Evolutionary conservation across 1,140 invertebrate species (phyloP), one percentile per base, ranked within the genome.

Genomic region (Geopemphigus sp.): DNA sequence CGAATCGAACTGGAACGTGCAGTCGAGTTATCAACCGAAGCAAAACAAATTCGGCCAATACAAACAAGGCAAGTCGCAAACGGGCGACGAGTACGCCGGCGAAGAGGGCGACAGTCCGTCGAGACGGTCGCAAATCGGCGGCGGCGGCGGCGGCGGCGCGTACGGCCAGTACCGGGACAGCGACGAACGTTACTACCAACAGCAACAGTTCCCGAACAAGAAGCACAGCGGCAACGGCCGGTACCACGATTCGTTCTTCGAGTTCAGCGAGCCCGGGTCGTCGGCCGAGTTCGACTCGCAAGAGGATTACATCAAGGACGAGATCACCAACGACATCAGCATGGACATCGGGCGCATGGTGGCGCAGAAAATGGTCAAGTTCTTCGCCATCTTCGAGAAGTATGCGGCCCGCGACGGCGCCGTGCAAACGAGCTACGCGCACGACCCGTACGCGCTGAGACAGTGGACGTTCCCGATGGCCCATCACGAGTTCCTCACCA

Each of bases 331-430:
- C 8, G 74, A 78, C 26, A 5, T 45, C 0, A 17, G 32, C 15
- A 24, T 19, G 39, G 39, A 61, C 6, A 47, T 78, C 5, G 74
- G 74, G 19, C 56, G 24, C 45, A 61, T 26, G 5, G 56, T 59
- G 1, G 74, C 74, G 15, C 32, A 63, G 10, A 78, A 78, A 63
- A 78, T 63, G 74, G 39, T 78, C 3, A 63, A 19, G 17, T 63
- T 78, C 14, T 24, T 61, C 24, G 19, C 12, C 57, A 78, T 78
- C 24, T 3, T 61, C 11, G 45, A 78, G 4, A 63, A 78, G 26
- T 78, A 63, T 17, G 0, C 56, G 17, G 39, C 56, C 2, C 17
- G 2, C 17, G 61, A 61, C 15, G 74, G 74, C 22, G 14, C n/a
- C 12, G 24, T 78, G 3, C 14, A n/a, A 29, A 61, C 15, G 15